Percentiles rank a stretch among this genome's conserved stretches.
These are phyloP conservation scores for Cheilosia grossa DNA, from an alignment of 2,888 invertebrate species.

Conservation along the genomic window DNA sequence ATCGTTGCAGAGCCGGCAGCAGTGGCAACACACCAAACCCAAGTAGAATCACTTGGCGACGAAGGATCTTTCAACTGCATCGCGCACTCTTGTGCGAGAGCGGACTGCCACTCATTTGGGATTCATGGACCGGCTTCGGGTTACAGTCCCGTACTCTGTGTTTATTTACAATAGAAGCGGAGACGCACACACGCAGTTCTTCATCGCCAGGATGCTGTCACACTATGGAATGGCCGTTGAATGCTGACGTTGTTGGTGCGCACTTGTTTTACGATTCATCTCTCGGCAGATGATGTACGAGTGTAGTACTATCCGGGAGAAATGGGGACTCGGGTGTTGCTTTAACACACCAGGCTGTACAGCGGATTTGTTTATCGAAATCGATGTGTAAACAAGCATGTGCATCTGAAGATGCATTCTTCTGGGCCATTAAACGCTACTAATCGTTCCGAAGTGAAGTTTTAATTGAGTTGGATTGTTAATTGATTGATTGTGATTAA, in stretches of 20 bases:
- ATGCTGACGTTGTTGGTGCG: constrained; percentile 3
- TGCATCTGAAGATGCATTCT: constrained; percentile 75
- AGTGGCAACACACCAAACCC: constrained; percentile 38
- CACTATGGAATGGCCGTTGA: constrained; percentile 51
- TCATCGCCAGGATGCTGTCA: constrained; percentile 73
- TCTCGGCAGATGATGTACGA: constrained; percentile 13
- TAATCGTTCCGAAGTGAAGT: constrained; percentile 75
- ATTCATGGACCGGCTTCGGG: constrained; percentile 65
- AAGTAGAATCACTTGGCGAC: constrained; percentile 63
- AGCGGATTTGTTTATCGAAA: constrained; percentile 67
- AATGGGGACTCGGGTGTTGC: constrained; percentile 62
- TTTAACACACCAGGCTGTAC: constrained; percentile 67
- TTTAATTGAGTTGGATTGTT: constrained; percentile 75
- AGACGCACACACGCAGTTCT: constrained; percentile 55
- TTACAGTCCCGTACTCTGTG: constrained; percentile 51
- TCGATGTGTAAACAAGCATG: constrained; percentile 72
- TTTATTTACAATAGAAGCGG: constrained; percentile 70
- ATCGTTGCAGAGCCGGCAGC: constrained; percentile 29
- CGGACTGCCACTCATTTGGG: constrained; percentile 37
- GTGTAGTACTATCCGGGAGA: not conserved
- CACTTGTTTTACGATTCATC: constrained; percentile 61
- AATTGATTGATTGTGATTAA: constrained; percentile 74
- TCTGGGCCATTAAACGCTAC: constrained; percentile 74
- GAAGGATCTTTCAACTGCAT: constrained; percentile 69
- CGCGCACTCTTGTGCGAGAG: constrained; percentile 20